These are phyloP conservation scores for Scrobipalpa atriplicella DNA, from an alignment of 2,888 invertebrate genomes.

Conservation along the genomic window DNA sequence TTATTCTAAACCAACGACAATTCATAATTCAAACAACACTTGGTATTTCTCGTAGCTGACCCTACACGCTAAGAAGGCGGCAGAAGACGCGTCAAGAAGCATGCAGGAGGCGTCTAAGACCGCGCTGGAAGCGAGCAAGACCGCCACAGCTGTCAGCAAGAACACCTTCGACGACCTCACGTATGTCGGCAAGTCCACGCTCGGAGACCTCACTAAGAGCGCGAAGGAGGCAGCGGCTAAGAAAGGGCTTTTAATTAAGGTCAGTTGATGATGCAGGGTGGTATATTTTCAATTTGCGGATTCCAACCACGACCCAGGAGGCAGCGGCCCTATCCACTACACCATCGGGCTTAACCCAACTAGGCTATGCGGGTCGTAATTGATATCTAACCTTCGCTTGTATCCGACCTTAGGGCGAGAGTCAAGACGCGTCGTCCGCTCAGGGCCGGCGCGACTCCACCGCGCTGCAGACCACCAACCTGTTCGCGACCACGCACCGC, in stretches of 20 bases:
- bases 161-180: constrained; percentile 94
- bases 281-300: too few relatives aligned
- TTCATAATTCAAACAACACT: background rate
- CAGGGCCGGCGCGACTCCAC: constrained; percentile 82
- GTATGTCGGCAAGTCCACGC: constrained; percentile 94
- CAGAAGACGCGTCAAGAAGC: constrained; percentile 91
- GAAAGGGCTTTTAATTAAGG: constrained; percentile 90
- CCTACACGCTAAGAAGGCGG: constrained; percentile 93
- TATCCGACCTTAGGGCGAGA: constrained; percentile 72
- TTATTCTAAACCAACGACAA: background rate
- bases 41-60: constrained; percentile 84
- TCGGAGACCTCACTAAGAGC: constrained; percentile 95
- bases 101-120: constrained; percentile 93
- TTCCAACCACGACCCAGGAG: too few relatives aligned
- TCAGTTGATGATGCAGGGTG: constrained; percentile 42
- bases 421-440: constrained; percentile 56
- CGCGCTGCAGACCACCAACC: constrained; percentile 85
- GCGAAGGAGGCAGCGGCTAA: constrained; percentile 94
- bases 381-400: too few relatives aligned
- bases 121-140: constrained; percentile 93
- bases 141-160: constrained; percentile 93
- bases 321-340: too few relatives aligned
- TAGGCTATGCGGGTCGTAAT: too few relatives aligned
- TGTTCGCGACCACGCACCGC: constrained; percentile 86
- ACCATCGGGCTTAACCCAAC: too few relatives aligned